Evolutionary conservation across 2,113 vertebrate genomes (phyloP), one percentile per base, ranked within the genome.

Genomic region (Hyla sarda): DNA sequence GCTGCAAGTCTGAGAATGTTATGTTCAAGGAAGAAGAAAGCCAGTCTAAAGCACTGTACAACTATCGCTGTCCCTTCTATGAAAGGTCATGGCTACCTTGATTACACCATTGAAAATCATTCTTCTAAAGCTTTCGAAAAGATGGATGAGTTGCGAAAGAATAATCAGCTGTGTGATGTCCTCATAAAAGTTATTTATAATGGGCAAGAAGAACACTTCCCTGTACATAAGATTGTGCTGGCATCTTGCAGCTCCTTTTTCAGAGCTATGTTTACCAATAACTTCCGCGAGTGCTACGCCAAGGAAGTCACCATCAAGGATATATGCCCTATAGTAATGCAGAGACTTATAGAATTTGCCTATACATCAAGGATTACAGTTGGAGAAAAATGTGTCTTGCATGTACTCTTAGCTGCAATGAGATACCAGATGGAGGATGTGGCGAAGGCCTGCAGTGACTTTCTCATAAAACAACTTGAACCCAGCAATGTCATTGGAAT

Each of bases 201-300:
- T 85, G 94, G 95, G 1, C 90, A 83, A 72, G 90, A 89, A 0
- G 90, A 91, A 23, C 92, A 94, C 87, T 96, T 95, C 87, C 94
- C 95, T 92, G 95, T 94, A 30, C 95, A 96, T 84, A 94, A 92
- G 87, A 88, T 96, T 88, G 95, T 96, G 0, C 92, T 96, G 90
- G 95, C 95, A 5, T 92, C 95, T 47, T 95, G 93, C 56, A 96
- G 95, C 90, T 90, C 93, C 0, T 96, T 96, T 88, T 96, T 96
- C 90, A 93, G 92, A 88, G 95, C 95, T 89, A 96, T 96, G 95
- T 96, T 96, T 89, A 96, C 95, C 89, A 94, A 93, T 88, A 93
- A 92, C 90, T 96, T 96, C 88, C 91, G 88, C 78, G 95, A 96
- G 90, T 91, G 92, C 77, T 77, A 88, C 0, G 94, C 94, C 52